These are phyloP conservation scores for Zosterops borbonicus DNA, from an alignment of 2,113 vertebrate species.

Conservation along the genomic window DNA sequence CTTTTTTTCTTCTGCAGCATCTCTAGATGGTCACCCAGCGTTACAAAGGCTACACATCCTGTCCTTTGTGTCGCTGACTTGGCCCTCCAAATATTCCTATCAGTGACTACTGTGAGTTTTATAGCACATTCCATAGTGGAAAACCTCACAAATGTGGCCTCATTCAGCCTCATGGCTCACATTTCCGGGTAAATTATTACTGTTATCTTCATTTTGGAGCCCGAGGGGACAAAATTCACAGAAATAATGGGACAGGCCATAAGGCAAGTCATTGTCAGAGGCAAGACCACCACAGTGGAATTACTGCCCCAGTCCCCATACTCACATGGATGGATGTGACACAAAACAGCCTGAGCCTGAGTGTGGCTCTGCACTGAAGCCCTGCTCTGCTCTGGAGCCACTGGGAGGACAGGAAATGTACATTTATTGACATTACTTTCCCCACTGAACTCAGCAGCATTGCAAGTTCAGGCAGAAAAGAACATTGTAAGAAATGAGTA, in stretches of 20 bases:
- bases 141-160: neutral
- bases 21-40: neutral
- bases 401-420: neutral
- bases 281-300: rapidly evolving
- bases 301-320: neutral
- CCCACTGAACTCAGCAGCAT: neutral
- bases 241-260: neutral
- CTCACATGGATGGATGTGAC: rapidly evolving
- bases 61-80: neutral
- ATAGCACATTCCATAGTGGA: neutral
- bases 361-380: neutral
- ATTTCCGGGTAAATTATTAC: neutral
- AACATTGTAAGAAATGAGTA: neutral
- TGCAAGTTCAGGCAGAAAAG: neutral
- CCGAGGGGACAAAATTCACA: neutral
- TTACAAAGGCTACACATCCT: neutral
- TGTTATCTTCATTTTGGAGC: neutral
- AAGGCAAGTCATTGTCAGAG: neutral
- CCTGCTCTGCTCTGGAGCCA: neutral
- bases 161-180: neutral
- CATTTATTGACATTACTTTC: neutral
- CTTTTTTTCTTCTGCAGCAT: neutral
- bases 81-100: neutral
- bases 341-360: neutral
- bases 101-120: neutral